Conservation (phyloP, 1,140 invertebrate genomes). For the Aphaenogaster floridana region DNA sequence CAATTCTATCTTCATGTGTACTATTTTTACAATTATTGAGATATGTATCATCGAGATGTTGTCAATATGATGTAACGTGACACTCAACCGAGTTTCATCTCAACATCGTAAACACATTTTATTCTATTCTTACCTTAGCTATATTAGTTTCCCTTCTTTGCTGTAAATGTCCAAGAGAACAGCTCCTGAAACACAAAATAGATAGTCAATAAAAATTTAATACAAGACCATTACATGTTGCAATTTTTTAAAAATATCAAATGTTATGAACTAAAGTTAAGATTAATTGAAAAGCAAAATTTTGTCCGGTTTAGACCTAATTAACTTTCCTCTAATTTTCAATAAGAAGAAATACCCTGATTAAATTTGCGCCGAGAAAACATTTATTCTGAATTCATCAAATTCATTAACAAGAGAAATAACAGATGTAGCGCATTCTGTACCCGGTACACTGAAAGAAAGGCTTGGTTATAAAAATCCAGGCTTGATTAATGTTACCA, state of each 20-base stretch:
- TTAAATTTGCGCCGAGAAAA: background rate
- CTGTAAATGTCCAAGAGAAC: background rate
- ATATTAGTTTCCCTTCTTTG: background rate
- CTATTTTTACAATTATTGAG: conserved; percentile 24
- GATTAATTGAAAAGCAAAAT: background rate
- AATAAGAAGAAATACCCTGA: background rate
- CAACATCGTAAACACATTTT: background rate
- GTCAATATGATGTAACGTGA: background rate
- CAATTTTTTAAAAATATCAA: background rate
- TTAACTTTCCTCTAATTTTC: background rate
- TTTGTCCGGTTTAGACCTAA: background rate
- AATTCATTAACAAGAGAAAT: background rate
- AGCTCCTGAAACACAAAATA: conserved; percentile 32
- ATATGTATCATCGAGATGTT: background rate
- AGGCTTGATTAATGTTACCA: too few relatives aligned
- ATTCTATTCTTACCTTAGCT: conserved; percentile 11
- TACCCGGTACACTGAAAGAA: too few relatives aligned
- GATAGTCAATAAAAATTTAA: background rate
- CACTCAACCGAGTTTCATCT: too few relatives aligned
- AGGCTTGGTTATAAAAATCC: too few relatives aligned
- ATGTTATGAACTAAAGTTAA: background rate
- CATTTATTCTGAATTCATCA: background rate
- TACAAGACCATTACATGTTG: background rate
- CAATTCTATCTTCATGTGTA: background rate
- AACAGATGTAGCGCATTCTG: background rate